These are phyloP conservation scores for Fundulus diaphanus DNA, from an alignment of 2,797 vertebrate species.

Conservation along the genomic window DNA sequence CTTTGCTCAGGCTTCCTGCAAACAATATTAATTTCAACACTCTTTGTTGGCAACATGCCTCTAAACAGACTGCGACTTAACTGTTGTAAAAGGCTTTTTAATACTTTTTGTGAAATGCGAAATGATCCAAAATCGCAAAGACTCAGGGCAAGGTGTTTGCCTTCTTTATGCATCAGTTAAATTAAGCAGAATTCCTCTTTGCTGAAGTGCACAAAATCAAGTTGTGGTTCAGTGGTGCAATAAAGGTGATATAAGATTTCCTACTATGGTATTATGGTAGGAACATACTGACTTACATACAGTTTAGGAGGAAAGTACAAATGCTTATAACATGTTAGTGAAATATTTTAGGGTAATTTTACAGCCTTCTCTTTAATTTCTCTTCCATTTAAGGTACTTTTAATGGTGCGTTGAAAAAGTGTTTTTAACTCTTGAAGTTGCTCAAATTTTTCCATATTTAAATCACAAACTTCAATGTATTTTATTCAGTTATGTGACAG, in stretches of 20 bases:
- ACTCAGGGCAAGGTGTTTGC: slow-evolving; percentile 1
- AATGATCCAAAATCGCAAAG: slow-evolving; percentile 7
- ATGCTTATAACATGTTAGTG: background rate
- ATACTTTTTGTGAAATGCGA: slow-evolving; percentile 6
- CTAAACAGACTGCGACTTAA: slow-evolving; percentile 11
- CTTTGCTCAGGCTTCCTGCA: slow-evolving; percentile 34
- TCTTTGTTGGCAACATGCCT: slow-evolving; percentile 17
- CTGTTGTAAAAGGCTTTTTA: slow-evolving; percentile 1
- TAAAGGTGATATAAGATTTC: background rate
- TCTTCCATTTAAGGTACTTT: no score
- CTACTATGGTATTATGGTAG: background rate
- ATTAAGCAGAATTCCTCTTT: background rate
- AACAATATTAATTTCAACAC: slow-evolving; percentile 37
- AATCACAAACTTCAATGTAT: background rate
- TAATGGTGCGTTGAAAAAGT: no score
- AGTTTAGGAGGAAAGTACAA: background rate
- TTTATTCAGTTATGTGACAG: background rate
- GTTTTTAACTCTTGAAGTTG: background rate
- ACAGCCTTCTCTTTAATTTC: no score
- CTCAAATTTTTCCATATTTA: background rate
- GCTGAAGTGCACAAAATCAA: background rate
- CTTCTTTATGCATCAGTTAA: background rate
- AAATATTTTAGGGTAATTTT: background rate
- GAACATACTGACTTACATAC: background rate
- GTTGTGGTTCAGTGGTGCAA: background rate